phyloP scores from a whole-genome alignment of 2,888 invertebrate genomes.

The Drosophila algonquin region DNA sequence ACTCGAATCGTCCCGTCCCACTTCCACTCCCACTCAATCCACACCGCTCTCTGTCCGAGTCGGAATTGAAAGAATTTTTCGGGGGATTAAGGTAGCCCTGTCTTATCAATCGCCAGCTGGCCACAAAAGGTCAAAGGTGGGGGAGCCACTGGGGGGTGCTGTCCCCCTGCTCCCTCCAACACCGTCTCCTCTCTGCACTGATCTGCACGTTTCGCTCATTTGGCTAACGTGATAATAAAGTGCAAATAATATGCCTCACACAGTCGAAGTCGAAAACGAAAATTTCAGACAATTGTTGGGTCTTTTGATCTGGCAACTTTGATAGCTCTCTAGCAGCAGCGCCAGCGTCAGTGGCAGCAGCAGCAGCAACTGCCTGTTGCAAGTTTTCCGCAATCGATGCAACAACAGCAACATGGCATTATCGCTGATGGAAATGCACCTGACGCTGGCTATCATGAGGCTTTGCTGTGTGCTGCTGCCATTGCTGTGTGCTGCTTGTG shows the following conservation, averaged over 20 bases:
- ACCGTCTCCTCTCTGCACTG: slow-evolving; percentile 33
- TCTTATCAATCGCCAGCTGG: slow-evolving; percentile 49
- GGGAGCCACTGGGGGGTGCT: slow-evolving; percentile 49
- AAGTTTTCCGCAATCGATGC: slow-evolving; percentile 72
- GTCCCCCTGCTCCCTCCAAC: slow-evolving; percentile 31
- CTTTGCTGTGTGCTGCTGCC: slow-evolving; percentile 11
- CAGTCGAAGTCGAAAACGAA: slow-evolving; percentile 58
- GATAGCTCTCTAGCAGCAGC: slow-evolving; percentile 45
- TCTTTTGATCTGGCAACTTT: slow-evolving; percentile 51
- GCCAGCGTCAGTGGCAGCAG: slow-evolving; percentile 8
- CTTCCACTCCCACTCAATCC: slow-evolving; percentile 33
- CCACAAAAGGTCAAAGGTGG: slow-evolving; percentile 67
- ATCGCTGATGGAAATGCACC: slow-evolving; percentile 83
- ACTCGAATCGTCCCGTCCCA: too few relatives aligned
- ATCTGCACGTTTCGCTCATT: slow-evolving; percentile 81
- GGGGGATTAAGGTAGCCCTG: slow-evolving; percentile 45
- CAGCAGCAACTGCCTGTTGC: slow-evolving; percentile 51
- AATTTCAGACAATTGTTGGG: slow-evolving; percentile 64
- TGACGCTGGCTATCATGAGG: slow-evolving; percentile 73
- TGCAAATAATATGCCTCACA: slow-evolving; percentile 83
- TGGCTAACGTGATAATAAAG: slow-evolving; percentile 84
- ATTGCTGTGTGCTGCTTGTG: slow-evolving; percentile 45
- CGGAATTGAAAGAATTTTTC: slow-evolving; percentile 13
- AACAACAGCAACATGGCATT: slow-evolving; percentile 62
- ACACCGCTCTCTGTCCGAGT: slow-evolving; percentile 27